Percentiles rank a stretch among this genome's conserved stretches.
These are phyloP conservation scores for Stictonetta naevosa DNA, from an alignment of 2,113 vertebrate genomes.

Conservation along the genomic window DNA sequence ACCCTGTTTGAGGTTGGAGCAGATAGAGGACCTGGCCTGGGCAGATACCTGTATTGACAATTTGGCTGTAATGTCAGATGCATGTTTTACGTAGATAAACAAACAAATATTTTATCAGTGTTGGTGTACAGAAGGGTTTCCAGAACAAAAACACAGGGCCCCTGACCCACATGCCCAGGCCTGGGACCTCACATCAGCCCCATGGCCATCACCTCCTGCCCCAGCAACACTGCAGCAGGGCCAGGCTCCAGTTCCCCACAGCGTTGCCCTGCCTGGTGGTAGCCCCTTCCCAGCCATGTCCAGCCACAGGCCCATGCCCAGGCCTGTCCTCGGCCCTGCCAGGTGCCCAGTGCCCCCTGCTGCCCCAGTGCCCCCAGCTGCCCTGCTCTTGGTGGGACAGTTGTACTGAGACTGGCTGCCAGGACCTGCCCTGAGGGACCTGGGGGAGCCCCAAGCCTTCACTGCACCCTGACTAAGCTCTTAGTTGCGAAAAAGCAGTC, in stretches of 20 bases:
- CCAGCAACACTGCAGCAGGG: fast-evolving
- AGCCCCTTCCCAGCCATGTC: fast-evolving
- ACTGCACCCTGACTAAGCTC: neutral
- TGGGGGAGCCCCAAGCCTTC: fast-evolving
- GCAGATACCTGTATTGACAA: neutral
- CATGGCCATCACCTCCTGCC: fast-evolving
- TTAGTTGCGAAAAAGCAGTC: neutral
- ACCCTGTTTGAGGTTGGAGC: neutral
- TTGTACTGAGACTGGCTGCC: fast-evolving
- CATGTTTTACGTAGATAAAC: neutral
- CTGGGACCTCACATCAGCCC: neutral
- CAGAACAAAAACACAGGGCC: neutral
- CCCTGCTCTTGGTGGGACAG: neutral
- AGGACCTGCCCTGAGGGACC: neutral
- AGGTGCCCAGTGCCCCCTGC: neutral
- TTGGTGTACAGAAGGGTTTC: neutral
- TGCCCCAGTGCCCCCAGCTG: neutral
- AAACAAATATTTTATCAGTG: neutral
- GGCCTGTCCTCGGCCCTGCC: neutral
- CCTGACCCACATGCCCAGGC: neutral
- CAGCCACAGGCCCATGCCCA: fast-evolving
- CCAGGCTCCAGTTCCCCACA: neutral
- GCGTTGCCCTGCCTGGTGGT: neutral
- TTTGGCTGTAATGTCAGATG: neutral
- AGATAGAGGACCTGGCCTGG: fast-evolving